Evolutionary conservation across 2,113 vertebrate species (phyloP), one percentile per base, ranked within the genome.

Genomic region (Atractosteus spatula): DNA sequence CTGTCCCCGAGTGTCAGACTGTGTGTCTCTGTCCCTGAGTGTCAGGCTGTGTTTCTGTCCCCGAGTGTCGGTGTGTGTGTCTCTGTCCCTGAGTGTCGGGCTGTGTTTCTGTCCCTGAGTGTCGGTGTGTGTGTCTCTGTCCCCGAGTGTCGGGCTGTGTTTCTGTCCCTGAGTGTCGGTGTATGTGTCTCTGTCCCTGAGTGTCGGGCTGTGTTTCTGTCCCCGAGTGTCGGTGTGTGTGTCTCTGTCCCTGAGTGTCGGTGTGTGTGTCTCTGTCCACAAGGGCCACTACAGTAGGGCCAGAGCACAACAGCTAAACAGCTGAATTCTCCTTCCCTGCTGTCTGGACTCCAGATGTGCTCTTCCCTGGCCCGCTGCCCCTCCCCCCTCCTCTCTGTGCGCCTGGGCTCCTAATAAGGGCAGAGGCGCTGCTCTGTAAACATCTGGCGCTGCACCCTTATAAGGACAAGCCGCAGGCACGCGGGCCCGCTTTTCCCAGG

Each of bases 401-500:
- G 88, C 75, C 75, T 77, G 83, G 82, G 73, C 80, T 77, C 47
- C 47, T 51, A 7, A 51, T 51, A 51, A 51, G 47, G 47, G 47
- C 47, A 51, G 5, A 51, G 47, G 5, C 47, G 47, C 47, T 29
- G 29, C 29, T 29, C 29, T 29, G 29, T 29, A 29, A 29, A 29
- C 29, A 29, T 29, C 29, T 29, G 29, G 29, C 47, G 90, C 91
- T 87, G 86, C 82, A 88, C 78, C 90, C 91, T 91, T 93, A 92
- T 91, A 91, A 91, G 90, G 91, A 83, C 81, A 93, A 86, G 89
- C 89, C 86, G 73, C 64, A 73, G 45, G 71, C 47, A 73, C 55
- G 64, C 71, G 29, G 29, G 68, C 42, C 76, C 84, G 85, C 82
- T 89, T 91, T 93, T 93, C 90, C 88, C 91, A 93, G 84, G 90